Percentiles rank a stretch among this genome's conserved stretches.
Conservation (phyloP, 2,797 vertebrate species). For the Paratrypauchen microcephalus region DNA sequence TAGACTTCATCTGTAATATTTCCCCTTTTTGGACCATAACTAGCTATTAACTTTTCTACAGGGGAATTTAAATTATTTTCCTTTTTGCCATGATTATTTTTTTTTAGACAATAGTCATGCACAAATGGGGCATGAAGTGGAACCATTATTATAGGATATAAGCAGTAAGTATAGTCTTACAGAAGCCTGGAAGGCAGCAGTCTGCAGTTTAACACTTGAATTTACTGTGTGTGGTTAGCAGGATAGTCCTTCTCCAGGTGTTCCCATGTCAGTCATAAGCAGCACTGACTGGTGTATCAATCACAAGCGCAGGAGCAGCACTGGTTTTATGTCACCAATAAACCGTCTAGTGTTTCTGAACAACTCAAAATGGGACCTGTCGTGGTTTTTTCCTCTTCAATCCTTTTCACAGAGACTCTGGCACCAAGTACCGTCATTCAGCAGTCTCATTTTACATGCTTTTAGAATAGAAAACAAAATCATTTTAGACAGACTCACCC, state of each 20-base stretch:
- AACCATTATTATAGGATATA: conserved; percentile 72
- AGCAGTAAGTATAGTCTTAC: conserved; percentile 64
- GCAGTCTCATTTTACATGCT: conserved; percentile 39
- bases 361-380: conserved; percentile 64
- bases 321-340: conserved; percentile 75
- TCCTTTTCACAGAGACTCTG: conserved; percentile 69
- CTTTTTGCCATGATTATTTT: conserved; percentile 55
- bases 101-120: conserved; percentile 61
- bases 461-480: conserved; percentile 25
- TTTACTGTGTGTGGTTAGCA: conserved; percentile 77
- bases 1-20: not conserved
- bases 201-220: conserved; percentile 69
- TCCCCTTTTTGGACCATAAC: not conserved
- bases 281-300: conserved; percentile 73
- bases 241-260: conserved; percentile 76
- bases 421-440: conserved; percentile 38
- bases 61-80: conserved; percentile 25
- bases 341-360: conserved; percentile 68
- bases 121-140: conserved; percentile 55
- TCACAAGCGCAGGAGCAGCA: conserved; percentile 65
- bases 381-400: conserved; percentile 61
- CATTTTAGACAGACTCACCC: conserved; percentile 8
- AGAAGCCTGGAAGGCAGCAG: conserved; percentile 65
- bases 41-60: not conserved
- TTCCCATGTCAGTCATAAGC: conserved; percentile 76